Conservation (phyloP, 1,140 invertebrate species). For the Papilio machaon region DNA sequence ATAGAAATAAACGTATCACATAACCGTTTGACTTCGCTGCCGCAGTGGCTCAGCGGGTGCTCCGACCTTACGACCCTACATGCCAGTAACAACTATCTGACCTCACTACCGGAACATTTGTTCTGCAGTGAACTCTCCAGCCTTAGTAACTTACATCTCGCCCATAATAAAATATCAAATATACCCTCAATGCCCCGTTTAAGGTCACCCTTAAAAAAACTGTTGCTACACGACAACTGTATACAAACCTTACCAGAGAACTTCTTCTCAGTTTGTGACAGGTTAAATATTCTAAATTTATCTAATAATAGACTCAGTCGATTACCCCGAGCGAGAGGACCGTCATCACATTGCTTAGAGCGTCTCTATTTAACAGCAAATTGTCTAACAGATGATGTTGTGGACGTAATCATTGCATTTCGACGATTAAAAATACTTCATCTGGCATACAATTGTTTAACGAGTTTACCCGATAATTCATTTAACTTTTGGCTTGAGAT, state of each 20-base stretch:
- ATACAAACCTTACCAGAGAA: slow-evolving; percentile 87
- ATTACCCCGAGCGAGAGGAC: slow-evolving; percentile 83
- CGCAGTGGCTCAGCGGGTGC: slow-evolving; percentile 90
- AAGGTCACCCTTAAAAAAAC: slow-evolving; percentile 85
- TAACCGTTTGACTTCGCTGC: slow-evolving; percentile 88
- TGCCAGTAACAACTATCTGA: slow-evolving; percentile 88
- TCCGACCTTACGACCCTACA: slow-evolving; percentile 87
- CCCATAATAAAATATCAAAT: slow-evolving; percentile 88
- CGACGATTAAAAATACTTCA: slow-evolving; percentile 87
- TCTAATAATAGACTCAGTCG: slow-evolving; percentile 89
- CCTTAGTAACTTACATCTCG: slow-evolving; percentile 87
- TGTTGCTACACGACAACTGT: slow-evolving; percentile 90
- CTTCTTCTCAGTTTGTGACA: slow-evolving; percentile 88
- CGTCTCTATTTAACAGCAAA: slow-evolving; percentile 90
- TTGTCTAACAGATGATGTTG: slow-evolving; percentile 87
- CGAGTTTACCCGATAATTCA: slow-evolving; percentile 88
- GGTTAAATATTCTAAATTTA: slow-evolving; percentile 88
- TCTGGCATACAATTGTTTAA: slow-evolving; percentile 90
- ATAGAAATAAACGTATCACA: slow-evolving; percentile 90
- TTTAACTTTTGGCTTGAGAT: slow-evolving; percentile 89
- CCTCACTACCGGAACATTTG: slow-evolving; percentile 86
- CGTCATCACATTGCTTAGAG: slow-evolving; percentile 85
- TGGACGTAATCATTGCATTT: slow-evolving; percentile 87
- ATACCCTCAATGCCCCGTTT: slow-evolving; percentile 87
- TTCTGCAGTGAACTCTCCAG: slow-evolving; percentile 87